Evolutionary conservation across 2,113 vertebrate genomes (phyloP), one percentile per base, ranked within the genome.

Genomic region (Labrus mixtus): DNA sequence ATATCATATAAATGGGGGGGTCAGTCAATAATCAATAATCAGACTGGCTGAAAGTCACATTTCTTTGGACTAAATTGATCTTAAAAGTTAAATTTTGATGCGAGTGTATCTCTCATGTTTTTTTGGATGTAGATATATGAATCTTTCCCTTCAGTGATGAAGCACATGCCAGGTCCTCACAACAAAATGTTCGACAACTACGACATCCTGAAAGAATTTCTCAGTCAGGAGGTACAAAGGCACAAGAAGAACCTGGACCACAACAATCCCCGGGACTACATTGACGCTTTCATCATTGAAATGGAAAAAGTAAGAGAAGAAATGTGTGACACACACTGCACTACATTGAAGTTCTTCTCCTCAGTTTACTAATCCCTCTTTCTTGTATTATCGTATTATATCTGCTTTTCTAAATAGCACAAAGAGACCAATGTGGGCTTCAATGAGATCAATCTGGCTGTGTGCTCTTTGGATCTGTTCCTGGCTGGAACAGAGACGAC

Each of bases 401-500:
- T 20, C n/a, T 10, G 6, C 11, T 16, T 45, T 45, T 51, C 13
- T 9, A 3, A 51, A 68, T 76, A 93, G 88, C 65, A 84, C 2
- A 54, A 54, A 48, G 23, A 53, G 68, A 85, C 29, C 1, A 2
- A 53, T 3, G 25, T 76, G 7, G 93, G 89, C 3, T 97, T 96
- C 75, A 82, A 93, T 0, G 95, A 97, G 10, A 87, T 85, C 12
- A 96, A 98, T 78, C 39, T 96, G 67, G 79, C 96, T 23, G 92
- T 96, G 63, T 97, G 96, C 63, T 92, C 93, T 43, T 89, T 97
- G 9, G 97, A 99, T 90, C 91, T 98, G 79, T 95, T 98, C 80
- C 92, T 97, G 85, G 97, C 97, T 0, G 97, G 97, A 0, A 98
- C 95, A 1, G 97, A 98, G 83, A 97, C 97, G 48, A 96, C 95